These are phyloP conservation scores for Protaetia brevitarsis DNA, from an alignment of 1,140 invertebrate genomes.

Conservation along the genomic window DNA sequence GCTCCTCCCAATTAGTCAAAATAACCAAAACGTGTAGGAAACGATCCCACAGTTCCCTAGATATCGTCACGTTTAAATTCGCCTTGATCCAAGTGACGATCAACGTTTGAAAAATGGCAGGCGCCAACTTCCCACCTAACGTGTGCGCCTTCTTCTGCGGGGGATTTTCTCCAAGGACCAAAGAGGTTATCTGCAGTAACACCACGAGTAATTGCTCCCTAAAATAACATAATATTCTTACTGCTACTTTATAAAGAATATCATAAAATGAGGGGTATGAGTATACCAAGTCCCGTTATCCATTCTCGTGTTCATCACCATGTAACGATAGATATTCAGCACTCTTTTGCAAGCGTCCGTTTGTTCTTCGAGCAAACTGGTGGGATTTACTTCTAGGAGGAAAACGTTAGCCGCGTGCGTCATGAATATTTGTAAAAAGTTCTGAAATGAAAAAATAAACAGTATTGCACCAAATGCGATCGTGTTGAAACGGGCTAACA, in stretches of 20 bases:
- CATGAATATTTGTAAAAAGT: constrained; percentile 90
- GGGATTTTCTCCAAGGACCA: constrained; percentile 76
- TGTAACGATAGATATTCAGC: constrained; percentile 93
- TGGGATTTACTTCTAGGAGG: constrained; percentile 64
- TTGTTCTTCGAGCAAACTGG: constrained; percentile 76
- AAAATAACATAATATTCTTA: constrained; percentile 33
- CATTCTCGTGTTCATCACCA: constrained; percentile 95
- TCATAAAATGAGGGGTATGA: constrained; percentile 65
- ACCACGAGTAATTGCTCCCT: constrained; percentile 86
- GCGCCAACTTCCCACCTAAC: constrained; percentile 79
- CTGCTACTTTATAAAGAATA: constrained; percentile 40
- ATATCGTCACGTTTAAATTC: constrained; percentile 82
- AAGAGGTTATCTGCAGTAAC: constrained; percentile 87
- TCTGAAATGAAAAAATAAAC: constrained; percentile 56
- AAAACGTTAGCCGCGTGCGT: constrained; percentile 96
- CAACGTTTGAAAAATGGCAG: constrained; percentile 91
- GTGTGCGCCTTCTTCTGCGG: constrained; percentile 72
- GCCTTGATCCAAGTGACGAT: constrained; percentile 99
- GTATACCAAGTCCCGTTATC: constrained; percentile 86
- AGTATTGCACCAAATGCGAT: too few relatives aligned
- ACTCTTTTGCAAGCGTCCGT: constrained; percentile 96
- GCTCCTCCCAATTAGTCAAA: constrained; percentile 90
- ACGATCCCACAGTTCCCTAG: constrained; percentile 91
- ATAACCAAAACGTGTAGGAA: constrained; percentile 85
- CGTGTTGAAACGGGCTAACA: too few relatives aligned